Evolutionary conservation across 2,113 vertebrate species (phyloP), one percentile per base, ranked within the genome.

Genomic region (Tyto alba): DNA sequence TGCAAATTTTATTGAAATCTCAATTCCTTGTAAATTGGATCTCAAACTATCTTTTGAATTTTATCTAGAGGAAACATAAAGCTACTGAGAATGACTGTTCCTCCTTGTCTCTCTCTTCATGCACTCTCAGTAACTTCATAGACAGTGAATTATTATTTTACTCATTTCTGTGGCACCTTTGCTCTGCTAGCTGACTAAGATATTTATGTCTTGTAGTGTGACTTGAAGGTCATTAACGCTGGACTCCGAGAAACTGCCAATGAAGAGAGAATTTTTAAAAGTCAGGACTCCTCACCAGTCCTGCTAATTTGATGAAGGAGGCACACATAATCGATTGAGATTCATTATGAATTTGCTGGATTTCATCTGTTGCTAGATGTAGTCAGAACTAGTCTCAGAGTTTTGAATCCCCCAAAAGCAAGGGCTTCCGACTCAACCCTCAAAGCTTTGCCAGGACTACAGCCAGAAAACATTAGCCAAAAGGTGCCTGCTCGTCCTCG

Each of bases 1-100:
- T 78, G 64, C 16, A 96, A 78, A 78, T 86, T 92, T 90, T 94
- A 67, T 80, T 92, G 83, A 94, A 86, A 92, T 88, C 79, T 78
- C 82, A 77, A 66, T 94, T 94, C 29, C 53, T 48, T 88, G 48
- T 73, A 88, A 94, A 93, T 66, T 82, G 40, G 63, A 76, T 88
- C 66, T 88, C 78, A 88, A 89, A 48, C 57, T 76, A 32, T 50
- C 52, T 85, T 87, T 56, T 64, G 34, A 89, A 64, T 91, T 95
- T 92, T 95, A 67, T 85, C 80, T 73, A 57, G 67, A 89, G 12
- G 45, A 86, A 89, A 45, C 9, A 60, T 43, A 77, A 90, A 84
- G 40, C 53, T 95, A 16, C 19, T 40, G 45, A 81, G 48, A 80
- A 74, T 71, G 18, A 36, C 36, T 62, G 3, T 43, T 77, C 16